Evolutionary conservation across 2,113 vertebrate genomes (phyloP).

Genomic region (Ursus arctos): DNA sequence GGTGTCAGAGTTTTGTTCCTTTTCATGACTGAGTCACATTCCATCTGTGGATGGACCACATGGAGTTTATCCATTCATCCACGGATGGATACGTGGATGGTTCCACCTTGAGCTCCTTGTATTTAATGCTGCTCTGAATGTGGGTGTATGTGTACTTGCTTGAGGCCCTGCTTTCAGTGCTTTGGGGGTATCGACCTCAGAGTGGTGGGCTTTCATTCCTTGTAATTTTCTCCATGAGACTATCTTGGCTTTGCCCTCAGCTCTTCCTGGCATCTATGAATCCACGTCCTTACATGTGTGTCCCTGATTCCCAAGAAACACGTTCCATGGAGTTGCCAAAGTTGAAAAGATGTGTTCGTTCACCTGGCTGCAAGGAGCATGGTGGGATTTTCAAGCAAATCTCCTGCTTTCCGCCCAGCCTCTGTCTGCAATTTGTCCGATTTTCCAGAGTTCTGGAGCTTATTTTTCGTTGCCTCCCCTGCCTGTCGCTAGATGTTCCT

Average conservation of each 20-base stretch:
- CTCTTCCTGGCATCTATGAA: background rate
- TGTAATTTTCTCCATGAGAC: too few species aligned
- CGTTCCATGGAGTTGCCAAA: background rate
- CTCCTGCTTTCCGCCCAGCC: background rate
- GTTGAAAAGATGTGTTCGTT: background rate
- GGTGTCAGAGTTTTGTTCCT: background rate
- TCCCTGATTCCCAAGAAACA: background rate
- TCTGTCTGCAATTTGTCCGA: background rate
- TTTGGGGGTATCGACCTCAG: background rate
- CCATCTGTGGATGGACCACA: background rate
- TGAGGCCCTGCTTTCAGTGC: background rate
- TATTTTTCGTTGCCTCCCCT: background rate
- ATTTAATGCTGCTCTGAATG: rapidly evolving
- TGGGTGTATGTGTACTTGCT: background rate
- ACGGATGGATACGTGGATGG: too few species aligned
- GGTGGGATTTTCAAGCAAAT: background rate
- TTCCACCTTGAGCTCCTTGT: background rate
- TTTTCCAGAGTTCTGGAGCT: too few species aligned
- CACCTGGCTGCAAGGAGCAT: background rate
- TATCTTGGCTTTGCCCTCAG: background rate
- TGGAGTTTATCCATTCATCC: background rate
- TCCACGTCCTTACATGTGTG: background rate
- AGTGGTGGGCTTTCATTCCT: background rate
- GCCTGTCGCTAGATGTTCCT: background rate
- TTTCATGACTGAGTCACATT: background rate